Conservation (phyloP, 2,797 vertebrate genomes). For the Pagetopsis macropterus region DNA sequence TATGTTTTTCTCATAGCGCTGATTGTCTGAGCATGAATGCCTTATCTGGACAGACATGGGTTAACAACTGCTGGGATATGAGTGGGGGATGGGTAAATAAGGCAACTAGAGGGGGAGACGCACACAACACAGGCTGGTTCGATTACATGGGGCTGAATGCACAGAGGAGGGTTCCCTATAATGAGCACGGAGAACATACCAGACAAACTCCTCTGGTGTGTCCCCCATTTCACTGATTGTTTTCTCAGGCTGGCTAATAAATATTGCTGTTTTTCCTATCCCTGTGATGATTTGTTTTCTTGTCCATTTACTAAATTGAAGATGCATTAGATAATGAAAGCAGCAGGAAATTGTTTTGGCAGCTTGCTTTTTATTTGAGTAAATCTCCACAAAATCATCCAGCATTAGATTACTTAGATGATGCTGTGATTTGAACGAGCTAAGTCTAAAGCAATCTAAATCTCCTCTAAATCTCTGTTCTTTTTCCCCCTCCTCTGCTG, state of each 20-base stretch:
- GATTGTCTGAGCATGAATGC: slow-evolving; percentile 64
- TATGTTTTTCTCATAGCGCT: slow-evolving; percentile 45
- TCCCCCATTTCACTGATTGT: slow-evolving; percentile 53
- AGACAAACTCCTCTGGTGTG: not conserved
- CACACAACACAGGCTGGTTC: slow-evolving; percentile 46
- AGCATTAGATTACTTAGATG: slow-evolving; percentile 76
- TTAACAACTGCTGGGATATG: slow-evolving; percentile 69
- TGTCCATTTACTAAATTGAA: slow-evolving; percentile 77
- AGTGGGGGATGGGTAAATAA: slow-evolving; percentile 74
- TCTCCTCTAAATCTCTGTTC: slow-evolving; percentile 73
- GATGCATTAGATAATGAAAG: slow-evolving; percentile 80
- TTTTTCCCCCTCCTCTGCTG: slow-evolving; percentile 7
- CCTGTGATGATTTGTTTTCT: slow-evolving; percentile 58
- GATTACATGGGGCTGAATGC: slow-evolving; percentile 53
- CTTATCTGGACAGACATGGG: slow-evolving; percentile 68
- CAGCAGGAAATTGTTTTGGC: slow-evolving; percentile 74
- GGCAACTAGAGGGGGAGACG: slow-evolving; percentile 63
- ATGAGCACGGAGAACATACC: slow-evolving; percentile 51
- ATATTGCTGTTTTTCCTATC: slow-evolving; percentile 14
- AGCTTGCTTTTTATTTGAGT: slow-evolving; percentile 65
- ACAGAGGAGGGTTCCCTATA: slow-evolving; percentile 45
- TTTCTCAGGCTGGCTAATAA: slow-evolving; percentile 61
- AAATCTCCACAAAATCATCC: slow-evolving; percentile 71
- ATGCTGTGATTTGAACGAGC: slow-evolving; percentile 74
- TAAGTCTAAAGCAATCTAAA: slow-evolving; percentile 75